Evolutionary conservation across 2,888 invertebrate species (phyloP).

Genomic region (Amblyjoppa proteus): DNA sequence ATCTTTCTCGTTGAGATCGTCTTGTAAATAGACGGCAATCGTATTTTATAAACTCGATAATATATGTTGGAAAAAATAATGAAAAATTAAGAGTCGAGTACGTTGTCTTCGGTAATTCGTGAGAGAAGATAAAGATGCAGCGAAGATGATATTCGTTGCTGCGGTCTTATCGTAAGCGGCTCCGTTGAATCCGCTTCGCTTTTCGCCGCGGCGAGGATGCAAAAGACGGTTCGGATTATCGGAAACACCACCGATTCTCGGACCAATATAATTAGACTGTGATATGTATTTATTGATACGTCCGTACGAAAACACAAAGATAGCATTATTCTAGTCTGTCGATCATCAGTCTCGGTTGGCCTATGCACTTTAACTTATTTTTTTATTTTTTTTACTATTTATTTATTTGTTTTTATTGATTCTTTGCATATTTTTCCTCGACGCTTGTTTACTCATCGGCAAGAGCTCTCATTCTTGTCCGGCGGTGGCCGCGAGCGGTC

Average conservation of each 20-base stretch:
- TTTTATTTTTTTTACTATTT: constrained; percentile 25
- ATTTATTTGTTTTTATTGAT: not conserved
- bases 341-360: constrained; percentile 32
- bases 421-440: not conserved
- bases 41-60: not conserved
- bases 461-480: constrained; percentile 45
- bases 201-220: not conserved
- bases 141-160: not conserved
- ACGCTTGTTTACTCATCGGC: constrained; percentile 71
- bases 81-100: not conserved
- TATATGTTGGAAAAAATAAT: not conserved
- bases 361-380: constrained; percentile 43
- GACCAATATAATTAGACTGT: not conserved
- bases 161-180: not conserved
- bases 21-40: not conserved
- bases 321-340: constrained; percentile 19
- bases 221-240: not conserved
- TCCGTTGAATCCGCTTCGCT: not conserved
- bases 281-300: not conserved
- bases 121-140: not conserved
- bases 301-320: constrained; percentile 18
- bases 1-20: not conserved
- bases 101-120: not conserved
- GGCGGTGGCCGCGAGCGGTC: constrained; percentile 65
- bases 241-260: constrained; percentile 5